Evolutionary conservation across 2,113 vertebrate species (phyloP).

Genomic region (Ceyx cyanopectus): DNA sequence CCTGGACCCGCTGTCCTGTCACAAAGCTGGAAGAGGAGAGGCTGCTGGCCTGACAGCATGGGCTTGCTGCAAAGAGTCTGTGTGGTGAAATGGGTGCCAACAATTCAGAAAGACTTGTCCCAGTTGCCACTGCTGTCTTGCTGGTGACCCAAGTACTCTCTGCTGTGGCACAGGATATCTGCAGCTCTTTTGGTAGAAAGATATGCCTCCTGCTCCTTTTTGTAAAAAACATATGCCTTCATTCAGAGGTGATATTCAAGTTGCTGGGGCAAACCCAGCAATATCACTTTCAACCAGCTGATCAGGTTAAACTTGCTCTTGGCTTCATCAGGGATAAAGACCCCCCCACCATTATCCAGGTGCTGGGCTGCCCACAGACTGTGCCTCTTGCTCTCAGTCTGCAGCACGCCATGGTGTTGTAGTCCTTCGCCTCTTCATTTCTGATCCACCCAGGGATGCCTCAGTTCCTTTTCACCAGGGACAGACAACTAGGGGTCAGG

Average conservation of each 20-base stretch:
- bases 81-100: neutral
- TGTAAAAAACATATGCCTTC: neutral
- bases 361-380: neutral
- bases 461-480: neutral
- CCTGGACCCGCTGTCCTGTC: neutral
- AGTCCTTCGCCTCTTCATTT: neutral
- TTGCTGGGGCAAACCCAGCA: neutral
- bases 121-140: neutral
- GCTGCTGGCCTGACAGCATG: neutral
- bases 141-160: neutral
- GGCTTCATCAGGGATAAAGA: neutral
- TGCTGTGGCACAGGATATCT: neutral
- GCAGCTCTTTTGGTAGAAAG: neutral
- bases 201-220: neutral
- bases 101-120: neutral
- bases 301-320: neutral
- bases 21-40: neutral
- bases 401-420: neutral
- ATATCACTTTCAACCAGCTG: neutral
- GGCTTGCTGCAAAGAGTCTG: neutral
- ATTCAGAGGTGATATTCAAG: constrained; percentile 14
- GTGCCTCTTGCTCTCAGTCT: neutral
- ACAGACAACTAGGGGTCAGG: neutral
- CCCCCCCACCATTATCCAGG: neutral
- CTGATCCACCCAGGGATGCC: neutral